phyloP scores from a whole-genome alignment of 2,113 vertebrate genomes.

The Oxyura jamaicensis region DNA sequence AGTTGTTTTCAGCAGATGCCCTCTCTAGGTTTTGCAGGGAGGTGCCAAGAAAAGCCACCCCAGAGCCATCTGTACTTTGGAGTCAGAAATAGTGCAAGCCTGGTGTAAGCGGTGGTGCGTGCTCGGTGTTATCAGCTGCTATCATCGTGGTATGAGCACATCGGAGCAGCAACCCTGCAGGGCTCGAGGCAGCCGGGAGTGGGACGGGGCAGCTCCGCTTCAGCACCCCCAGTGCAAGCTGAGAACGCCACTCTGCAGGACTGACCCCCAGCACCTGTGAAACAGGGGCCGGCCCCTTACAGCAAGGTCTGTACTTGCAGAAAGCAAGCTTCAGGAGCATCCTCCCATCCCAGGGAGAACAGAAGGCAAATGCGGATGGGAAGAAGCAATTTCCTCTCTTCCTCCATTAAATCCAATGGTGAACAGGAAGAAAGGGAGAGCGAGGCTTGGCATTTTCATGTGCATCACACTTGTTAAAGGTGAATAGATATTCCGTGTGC shows the following conservation, averaged over 20 bases:
- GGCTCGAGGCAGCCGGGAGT: not conserved
- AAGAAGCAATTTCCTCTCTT: not conserved
- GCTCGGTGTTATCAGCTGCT: not conserved
- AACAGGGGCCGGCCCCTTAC: not conserved
- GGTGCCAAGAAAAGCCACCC: constrained; percentile 61
- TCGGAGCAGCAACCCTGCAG: not conserved
- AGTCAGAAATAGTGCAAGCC: not conserved
- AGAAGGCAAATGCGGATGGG: not conserved
- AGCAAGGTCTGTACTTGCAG: not conserved
- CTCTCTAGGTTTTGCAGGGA: not conserved
- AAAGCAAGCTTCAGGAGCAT: not conserved
- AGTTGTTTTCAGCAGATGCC: constrained; percentile 60
- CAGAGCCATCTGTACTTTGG: constrained; percentile 57
- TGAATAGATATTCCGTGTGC: rapidly evolving
- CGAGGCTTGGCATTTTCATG: rapidly evolving
- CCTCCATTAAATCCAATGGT: rapidly evolving
- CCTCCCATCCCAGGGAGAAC: not conserved
- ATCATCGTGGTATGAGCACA: not conserved
- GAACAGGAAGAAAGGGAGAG: not conserved
- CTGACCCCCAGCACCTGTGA: not conserved
- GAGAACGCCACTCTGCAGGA: rapidly evolving
- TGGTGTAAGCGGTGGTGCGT: not conserved
- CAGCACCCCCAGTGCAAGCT: rapidly evolving
- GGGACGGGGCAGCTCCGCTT: not conserved
- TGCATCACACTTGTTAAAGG: not conserved